A percentile compares a stretch with the other conserved stretches of the same genome.
phyloP scores from a whole-genome alignment of 2,113 vertebrate species.

The Lophotis ruficrista region DNA sequence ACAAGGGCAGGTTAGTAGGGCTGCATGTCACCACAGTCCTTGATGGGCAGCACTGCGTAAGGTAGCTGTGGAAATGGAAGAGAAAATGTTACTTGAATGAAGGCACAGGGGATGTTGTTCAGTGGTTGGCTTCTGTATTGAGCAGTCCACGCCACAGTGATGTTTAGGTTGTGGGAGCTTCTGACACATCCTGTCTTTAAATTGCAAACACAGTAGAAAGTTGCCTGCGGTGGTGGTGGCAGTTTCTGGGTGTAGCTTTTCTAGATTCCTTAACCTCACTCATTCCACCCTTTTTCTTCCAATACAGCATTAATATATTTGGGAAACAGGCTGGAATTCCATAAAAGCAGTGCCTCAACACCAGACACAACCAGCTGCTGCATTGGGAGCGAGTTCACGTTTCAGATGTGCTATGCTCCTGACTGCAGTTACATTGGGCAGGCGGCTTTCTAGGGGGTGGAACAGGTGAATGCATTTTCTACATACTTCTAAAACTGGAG shows the following conservation, averaged over 20 bases:
- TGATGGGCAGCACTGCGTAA: not conserved
- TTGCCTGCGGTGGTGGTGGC: not conserved
- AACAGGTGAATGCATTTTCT: not conserved
- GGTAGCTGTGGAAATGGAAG: not conserved
- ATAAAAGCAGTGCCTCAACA: not conserved
- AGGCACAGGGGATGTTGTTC: not conserved
- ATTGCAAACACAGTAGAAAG: not conserved
- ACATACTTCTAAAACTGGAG: not conserved
- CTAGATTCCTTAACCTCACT: not conserved
- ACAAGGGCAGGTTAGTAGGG: not conserved
- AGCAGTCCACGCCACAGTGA: not conserved
- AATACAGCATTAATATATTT: not conserved
- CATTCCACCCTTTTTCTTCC: not conserved
- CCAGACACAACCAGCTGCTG: not conserved
- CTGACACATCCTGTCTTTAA: not conserved
- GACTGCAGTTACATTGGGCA: not conserved
- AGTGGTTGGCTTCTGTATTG: not conserved
- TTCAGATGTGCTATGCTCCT: not conserved
- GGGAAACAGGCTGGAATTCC: not conserved
- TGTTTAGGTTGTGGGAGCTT: not conserved
- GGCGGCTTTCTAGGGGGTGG: not conserved
- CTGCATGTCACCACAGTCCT: no score
- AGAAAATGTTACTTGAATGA: fast-evolving
- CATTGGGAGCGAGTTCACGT: not conserved
- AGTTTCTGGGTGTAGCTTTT: not conserved